These are phyloP conservation scores for Cebidichthys violaceus DNA, from an alignment of 2,113 vertebrate genomes.

Conservation along the genomic window DNA sequence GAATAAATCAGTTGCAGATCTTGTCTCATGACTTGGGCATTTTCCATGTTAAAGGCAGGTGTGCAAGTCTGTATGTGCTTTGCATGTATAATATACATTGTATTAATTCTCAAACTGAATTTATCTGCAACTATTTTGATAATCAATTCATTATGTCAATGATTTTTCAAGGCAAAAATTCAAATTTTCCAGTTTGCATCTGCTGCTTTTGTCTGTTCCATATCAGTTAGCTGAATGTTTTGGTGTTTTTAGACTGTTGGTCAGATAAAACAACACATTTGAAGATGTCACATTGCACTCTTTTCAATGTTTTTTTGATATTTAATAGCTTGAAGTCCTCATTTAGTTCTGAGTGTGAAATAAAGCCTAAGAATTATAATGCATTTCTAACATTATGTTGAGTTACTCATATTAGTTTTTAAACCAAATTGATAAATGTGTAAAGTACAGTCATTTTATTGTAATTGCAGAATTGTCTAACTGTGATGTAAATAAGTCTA, in stretches of 20 bases:
- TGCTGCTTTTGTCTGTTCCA: constrained; percentile 1
- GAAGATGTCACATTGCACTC: not conserved
- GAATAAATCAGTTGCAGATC: constrained; percentile 61
- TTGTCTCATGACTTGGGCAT: constrained; percentile 39
- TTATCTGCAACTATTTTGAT: not conserved
- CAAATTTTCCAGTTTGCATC: not conserved
- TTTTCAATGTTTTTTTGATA: not conserved
- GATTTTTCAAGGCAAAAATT: not conserved
- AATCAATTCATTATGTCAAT: not conserved
- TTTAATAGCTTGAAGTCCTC: not conserved
- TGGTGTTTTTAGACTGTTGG: not conserved
- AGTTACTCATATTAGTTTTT: constrained; percentile 1
- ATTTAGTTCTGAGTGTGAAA: not conserved
- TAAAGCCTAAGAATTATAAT: constrained; percentile 3
- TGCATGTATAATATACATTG: constrained; percentile 34
- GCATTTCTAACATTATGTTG: not conserved
- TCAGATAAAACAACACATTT: not conserved
- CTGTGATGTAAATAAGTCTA: constrained; percentile 41
- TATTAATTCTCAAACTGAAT: constrained; percentile 14
- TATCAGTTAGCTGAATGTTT: not conserved
- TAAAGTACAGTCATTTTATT: constrained; percentile 31
- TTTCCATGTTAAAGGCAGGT: constrained; percentile 53
- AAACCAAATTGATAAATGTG: constrained; percentile 37
- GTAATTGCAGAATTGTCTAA: constrained; percentile 19
- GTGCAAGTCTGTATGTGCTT: constrained; percentile 38